A percentile compares a stretch with the other conserved stretches of the same genome.
phyloP scores from a whole-genome alignment of 1,140 invertebrate genomes.

The Hermetia illucens region DNA sequence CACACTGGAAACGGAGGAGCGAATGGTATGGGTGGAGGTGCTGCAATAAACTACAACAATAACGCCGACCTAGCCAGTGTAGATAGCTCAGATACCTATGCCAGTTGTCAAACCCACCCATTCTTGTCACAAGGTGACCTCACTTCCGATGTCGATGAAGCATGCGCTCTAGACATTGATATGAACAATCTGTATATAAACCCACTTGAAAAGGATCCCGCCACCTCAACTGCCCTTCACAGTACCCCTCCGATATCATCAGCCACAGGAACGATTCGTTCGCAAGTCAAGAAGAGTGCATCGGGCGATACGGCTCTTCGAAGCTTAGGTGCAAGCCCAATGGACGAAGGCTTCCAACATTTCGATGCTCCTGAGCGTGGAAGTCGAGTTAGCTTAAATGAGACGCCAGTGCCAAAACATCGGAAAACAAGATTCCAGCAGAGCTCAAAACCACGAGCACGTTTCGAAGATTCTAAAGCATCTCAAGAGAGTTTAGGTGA shows the following conservation, averaged over 20 bases:
- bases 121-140: conserved; percentile 74
- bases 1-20: conserved; percentile 7
- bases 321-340: conserved; percentile 32
- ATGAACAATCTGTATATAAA: conserved; percentile 82
- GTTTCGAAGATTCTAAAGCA: conserved; percentile 27
- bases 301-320: conserved; percentile 54
- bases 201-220: conserved; percentile 52
- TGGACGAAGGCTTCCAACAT: conserved; percentile 37
- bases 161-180: conserved; percentile 33
- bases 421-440: conserved; percentile 76
- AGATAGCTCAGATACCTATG: conserved; percentile 83
- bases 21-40: conserved; percentile 26
- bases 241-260: conserved; percentile 15
- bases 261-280: conserved; percentile 20
- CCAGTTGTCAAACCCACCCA: conserved; percentile 89
- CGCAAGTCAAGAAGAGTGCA: conserved; percentile 58
- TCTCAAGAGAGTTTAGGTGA: conserved; percentile 38
- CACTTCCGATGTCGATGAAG: conserved; percentile 46
- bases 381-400: conserved; percentile 47
- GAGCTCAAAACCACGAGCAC: conserved; percentile 23
- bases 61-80: conserved; percentile 55
- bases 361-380: conserved; percentile 38
- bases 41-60: conserved; percentile 37
- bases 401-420: conserved; percentile 60
- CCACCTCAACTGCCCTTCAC: no score